A percentile compares a stretch with the other conserved stretches of the same genome.
Conservation (phyloP, 2,797 vertebrate species). For the Chaetophractus vellerosus region DNA sequence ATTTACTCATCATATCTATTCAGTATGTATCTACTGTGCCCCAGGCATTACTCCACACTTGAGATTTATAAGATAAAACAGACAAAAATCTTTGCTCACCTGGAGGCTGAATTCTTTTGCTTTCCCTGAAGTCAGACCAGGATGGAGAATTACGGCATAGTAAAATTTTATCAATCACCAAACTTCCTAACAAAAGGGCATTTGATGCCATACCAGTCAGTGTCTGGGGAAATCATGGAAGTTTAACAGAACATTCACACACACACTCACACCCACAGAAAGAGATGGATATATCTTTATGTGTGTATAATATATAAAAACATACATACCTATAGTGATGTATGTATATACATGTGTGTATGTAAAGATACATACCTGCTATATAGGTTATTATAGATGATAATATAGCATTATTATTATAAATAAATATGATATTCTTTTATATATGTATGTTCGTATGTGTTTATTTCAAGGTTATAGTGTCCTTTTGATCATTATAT, state of each 20-base stretch:
- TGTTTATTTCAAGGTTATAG: neutral
- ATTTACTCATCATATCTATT: constrained; percentile 35
- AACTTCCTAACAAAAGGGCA: neutral
- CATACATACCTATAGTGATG: too few species aligned
- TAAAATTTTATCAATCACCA: neutral
- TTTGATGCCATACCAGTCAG: neutral
- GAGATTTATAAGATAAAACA: neutral
- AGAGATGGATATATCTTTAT: too few species aligned
- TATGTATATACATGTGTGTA: neutral
- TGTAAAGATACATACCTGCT: neutral
- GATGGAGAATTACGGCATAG: neutral
- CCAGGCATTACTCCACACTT: neutral
- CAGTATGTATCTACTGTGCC: neutral
- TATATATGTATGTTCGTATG: neutral
- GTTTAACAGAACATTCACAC: neutral
- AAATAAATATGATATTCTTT: neutral
- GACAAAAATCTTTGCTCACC: neutral
- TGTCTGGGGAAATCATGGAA: neutral
- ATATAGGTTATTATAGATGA: too few species aligned
- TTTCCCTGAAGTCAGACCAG: neutral
- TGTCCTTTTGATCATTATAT: neutral
- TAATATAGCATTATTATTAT: too few species aligned
- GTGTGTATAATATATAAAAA: too few species aligned
- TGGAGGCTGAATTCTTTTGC: neutral
- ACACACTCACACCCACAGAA: neutral